Evolutionary conservation across 2,113 vertebrate genomes (phyloP).

Genomic region (Protobothrops flavoviridis): DNA sequence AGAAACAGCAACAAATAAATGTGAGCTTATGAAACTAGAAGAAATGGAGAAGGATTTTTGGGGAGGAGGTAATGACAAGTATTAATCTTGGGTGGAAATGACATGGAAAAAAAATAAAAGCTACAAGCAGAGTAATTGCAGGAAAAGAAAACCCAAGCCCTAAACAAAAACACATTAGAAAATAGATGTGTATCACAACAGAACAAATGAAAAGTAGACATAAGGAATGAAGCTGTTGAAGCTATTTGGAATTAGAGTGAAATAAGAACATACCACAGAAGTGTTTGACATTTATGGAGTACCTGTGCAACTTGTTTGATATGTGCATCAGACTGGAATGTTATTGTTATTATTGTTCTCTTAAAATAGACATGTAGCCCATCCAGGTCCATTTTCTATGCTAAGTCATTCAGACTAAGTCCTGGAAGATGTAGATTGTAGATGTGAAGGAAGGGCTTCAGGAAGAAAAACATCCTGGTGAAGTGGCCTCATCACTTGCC

Average conservation of each 20-base stretch:
- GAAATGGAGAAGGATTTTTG: background rate
- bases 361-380: background rate
- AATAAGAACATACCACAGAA: background rate
- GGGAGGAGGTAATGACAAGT: background rate
- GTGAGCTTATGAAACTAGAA: background rate
- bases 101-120: background rate
- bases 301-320: background rate
- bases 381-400: background rate
- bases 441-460: background rate
- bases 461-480: background rate
- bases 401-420: background rate
- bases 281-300: background rate
- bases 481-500: background rate
- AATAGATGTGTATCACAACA: background rate
- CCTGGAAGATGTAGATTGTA: background rate
- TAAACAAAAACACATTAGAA: background rate
- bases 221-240: background rate
- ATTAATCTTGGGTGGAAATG: background rate
- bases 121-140: background rate
- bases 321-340: background rate
- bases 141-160: background rate
- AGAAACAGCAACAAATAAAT: background rate
- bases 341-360: background rate
- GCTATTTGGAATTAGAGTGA: background rate
- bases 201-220: background rate